Conservation (phyloP, 2,113 vertebrate genomes). For the Setophaga coronata region DNA sequence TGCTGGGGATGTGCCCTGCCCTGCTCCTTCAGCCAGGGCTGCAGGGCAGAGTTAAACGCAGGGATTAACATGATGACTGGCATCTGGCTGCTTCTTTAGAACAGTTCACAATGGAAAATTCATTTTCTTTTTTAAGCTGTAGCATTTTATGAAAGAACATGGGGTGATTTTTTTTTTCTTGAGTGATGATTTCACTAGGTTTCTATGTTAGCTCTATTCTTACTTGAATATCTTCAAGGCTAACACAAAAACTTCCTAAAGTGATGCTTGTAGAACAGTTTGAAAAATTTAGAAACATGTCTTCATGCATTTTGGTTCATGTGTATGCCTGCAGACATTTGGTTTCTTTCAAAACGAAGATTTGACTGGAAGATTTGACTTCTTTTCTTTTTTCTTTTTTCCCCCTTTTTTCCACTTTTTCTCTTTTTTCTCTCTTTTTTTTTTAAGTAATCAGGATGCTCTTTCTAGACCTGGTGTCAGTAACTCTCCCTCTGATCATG, state of each 20-base stretch:
- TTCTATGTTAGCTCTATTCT: not conserved
- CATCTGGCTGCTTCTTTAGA: not conserved
- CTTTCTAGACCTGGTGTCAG: not conserved
- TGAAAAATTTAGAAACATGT: not conserved
- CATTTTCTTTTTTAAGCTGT: not conserved
- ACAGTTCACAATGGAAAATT: not conserved
- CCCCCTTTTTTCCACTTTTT: accelerated
- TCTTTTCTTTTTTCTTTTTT: not conserved
- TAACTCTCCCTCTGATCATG: not conserved
- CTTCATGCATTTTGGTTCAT: not conserved
- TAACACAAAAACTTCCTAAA: not conserved
- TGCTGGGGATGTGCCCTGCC: accelerated
- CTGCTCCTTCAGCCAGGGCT: not conserved
- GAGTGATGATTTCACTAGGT: not conserved
- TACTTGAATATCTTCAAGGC: not conserved
- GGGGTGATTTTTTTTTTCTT: accelerated
- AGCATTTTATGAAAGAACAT: not conserved
- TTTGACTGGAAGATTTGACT: not conserved
- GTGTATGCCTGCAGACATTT: not conserved
- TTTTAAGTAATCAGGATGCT: not conserved
- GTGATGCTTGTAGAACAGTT: not conserved
- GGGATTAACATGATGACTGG: not conserved
- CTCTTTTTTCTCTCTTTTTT: not conserved
- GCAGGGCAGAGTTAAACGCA: not conserved
- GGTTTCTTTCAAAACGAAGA: not conserved